phyloP scores from a whole-genome alignment of 2,113 vertebrate genomes.

The Atlantisia rogersi region DNA sequence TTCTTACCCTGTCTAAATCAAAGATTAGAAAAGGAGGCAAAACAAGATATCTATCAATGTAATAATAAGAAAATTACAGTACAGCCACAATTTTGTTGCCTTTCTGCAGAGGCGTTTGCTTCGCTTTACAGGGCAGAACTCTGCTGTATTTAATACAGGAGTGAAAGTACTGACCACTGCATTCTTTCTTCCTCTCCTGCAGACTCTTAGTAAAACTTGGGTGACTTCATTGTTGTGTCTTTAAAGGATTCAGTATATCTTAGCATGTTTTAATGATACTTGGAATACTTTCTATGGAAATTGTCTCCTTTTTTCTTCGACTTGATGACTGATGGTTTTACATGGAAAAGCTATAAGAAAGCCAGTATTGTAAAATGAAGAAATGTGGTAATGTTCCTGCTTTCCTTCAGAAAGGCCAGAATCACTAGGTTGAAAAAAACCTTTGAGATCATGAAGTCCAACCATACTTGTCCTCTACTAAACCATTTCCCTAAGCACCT shows the following conservation, averaged over 20 bases:
- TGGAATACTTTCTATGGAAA: neutral
- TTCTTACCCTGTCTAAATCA: neutral
- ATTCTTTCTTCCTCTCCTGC: neutral
- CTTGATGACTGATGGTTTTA: neutral
- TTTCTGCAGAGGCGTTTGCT: neutral
- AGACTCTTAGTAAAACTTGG: neutral
- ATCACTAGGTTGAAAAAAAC: too few relatives aligned
- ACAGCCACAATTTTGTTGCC: neutral
- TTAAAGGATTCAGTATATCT: neutral
- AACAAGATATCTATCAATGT: neutral
- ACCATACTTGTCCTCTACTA: too few relatives aligned
- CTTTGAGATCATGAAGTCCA: too few relatives aligned
- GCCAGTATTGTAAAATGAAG: neutral
- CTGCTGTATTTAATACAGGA: neutral
- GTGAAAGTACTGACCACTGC: neutral
- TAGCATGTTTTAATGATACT: neutral
- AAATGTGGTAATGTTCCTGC: neutral
- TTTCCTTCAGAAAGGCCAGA: neutral
- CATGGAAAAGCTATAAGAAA: neutral
- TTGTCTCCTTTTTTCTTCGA: neutral
- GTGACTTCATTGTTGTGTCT: neutral
- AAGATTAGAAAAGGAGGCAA: neutral
- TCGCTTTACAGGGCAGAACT: neutral
- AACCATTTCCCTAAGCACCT: too few relatives aligned
- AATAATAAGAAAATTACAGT: neutral